Conservation (phyloP, 2,797 vertebrate genomes). For the Pteronotus mesoamericanus region DNA sequence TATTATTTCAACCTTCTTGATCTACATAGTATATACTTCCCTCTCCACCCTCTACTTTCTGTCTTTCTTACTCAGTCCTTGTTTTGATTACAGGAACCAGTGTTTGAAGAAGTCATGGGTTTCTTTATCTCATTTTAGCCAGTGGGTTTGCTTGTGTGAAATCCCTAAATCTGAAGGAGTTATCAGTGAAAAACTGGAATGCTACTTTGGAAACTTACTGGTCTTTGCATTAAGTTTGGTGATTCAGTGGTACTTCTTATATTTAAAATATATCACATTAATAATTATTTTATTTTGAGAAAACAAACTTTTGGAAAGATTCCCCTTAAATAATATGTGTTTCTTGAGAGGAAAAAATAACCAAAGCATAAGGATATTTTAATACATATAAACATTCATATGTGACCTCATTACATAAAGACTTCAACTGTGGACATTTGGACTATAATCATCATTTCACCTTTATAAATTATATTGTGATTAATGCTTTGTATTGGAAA, state of each 20-base stretch:
- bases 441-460: neutral
- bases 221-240: neutral
- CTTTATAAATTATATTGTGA: neutral
- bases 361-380: neutral
- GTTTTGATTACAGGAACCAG: neutral
- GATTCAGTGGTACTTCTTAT: neutral
- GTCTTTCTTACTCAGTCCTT: neutral
- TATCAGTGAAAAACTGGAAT: neutral
- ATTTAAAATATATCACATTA: neutral
- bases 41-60: neutral
- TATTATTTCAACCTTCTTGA: neutral
- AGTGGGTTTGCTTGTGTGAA: neutral
- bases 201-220: neutral
- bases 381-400: neutral
- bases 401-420: neutral
- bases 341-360: neutral
- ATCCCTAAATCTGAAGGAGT: neutral
- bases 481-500: neutral
- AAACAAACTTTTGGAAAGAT: neutral
- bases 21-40: neutral
- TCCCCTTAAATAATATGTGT: neutral
- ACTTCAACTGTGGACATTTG: neutral
- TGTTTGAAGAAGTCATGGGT: neutral
- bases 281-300: conserved; percentile 3
- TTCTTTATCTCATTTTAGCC: neutral